phyloP scores from a whole-genome alignment of 1,140 invertebrate genomes.

The Cyclargus thomasi region DNA sequence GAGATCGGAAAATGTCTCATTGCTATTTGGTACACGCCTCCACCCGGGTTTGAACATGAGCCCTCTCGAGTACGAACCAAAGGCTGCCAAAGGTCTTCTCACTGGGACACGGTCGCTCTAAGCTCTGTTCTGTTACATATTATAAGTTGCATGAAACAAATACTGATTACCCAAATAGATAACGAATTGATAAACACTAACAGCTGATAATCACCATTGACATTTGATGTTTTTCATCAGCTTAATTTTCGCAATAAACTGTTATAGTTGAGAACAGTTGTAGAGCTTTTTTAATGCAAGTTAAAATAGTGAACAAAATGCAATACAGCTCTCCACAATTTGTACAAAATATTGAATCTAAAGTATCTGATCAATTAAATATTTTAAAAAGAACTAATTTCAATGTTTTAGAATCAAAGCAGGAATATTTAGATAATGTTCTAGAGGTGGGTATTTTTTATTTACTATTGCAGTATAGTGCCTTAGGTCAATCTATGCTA shows the following conservation, averaged over 20 bases:
- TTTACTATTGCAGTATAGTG: no score
- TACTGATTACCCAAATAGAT: neutral
- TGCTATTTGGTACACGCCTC: no score
- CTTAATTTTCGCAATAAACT: no score
- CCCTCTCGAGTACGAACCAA: no score
- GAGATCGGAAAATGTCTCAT: no score
- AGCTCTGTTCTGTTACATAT: no score
- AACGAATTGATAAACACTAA: slow-evolving; percentile 1
- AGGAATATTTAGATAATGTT: slow-evolving; percentile 49
- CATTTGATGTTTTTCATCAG: no score
- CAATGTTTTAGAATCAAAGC: slow-evolving; percentile 48
- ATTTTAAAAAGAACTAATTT: slow-evolving; percentile 40
- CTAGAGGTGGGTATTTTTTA: slow-evolving; percentile 39
- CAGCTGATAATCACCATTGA: slow-evolving; percentile 46
- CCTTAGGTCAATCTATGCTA: no score
- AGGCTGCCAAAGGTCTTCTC: no score
- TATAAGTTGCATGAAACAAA: no score
- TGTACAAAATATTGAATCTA: slow-evolving; percentile 50
- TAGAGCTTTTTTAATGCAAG: slow-evolving; percentile 16
- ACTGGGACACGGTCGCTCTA: no score
- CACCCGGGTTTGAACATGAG: no score
- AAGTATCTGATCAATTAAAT: slow-evolving; percentile 42
- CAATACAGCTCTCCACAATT: slow-evolving; percentile 43
- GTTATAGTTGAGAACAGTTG: slow-evolving; percentile 22
- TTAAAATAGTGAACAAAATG: slow-evolving; percentile 26